Conservation (phyloP, 2,888 invertebrate genomes). For the Heliconius hortense region DNA sequence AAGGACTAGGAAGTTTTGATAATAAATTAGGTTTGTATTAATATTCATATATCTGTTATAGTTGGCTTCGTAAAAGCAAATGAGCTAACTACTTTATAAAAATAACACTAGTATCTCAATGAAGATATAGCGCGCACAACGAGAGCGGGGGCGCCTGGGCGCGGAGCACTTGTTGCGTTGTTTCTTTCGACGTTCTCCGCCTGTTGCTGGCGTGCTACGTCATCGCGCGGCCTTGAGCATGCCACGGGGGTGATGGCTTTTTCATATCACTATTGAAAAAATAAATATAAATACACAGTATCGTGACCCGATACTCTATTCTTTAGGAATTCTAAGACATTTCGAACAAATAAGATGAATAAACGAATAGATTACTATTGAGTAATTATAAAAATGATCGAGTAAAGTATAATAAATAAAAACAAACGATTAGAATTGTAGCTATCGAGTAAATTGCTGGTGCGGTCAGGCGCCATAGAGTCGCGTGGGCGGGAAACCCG, state of each 20-base stretch:
- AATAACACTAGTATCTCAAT: conserved; percentile 18
- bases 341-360: background rate
- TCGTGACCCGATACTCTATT: background rate
- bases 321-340: background rate
- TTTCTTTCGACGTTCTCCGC: conserved; percentile 71
- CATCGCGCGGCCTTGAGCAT: conserved; percentile 64
- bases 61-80: conserved; percentile 3
- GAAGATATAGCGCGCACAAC: conserved; percentile 14
- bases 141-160: conserved; percentile 56
- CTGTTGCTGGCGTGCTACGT: conserved; percentile 69
- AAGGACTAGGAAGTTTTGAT: background rate
- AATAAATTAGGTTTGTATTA: background rate
- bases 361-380: background rate
- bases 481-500: conserved; percentile 81
- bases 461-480: conserved; percentile 74
- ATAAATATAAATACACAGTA: too few relatives aligned
- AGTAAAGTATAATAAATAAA: conserved; percentile 36
- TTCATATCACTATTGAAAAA: conserved; percentile 20
- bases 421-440: conserved; percentile 54
- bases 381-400: background rate
- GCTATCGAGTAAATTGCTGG: conserved; percentile 63
- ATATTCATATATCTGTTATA: background rate
- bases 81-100: conserved; percentile 7
- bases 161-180: conserved; percentile 77
- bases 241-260: conserved; percentile 46